Evolutionary conservation across 1,140 invertebrate genomes (phyloP).

Genomic region (Euwallacea similis): DNA sequence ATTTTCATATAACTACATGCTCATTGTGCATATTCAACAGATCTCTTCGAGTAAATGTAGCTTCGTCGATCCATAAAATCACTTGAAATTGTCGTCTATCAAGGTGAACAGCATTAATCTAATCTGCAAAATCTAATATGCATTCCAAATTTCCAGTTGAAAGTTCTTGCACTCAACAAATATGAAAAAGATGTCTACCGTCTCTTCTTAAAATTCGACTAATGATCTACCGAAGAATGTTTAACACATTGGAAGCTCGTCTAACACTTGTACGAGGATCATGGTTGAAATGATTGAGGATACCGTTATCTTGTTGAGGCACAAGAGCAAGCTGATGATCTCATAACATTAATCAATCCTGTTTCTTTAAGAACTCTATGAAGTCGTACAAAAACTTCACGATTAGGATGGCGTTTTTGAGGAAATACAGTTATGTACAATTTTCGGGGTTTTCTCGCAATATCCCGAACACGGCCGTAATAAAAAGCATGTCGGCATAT

Average conservation of each 20-base stretch:
- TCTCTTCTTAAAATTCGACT: background rate
- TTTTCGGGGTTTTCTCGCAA: too few relatives aligned
- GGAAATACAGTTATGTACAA: too few relatives aligned
- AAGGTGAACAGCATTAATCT: background rate
- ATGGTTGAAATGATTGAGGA: conserved; percentile 4
- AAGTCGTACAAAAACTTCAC: too few relatives aligned
- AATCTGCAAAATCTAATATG: background rate
- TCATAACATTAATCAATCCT: conserved; percentile 9
- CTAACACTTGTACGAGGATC: conserved; percentile 5
- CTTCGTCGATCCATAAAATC: background rate
- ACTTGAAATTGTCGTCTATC: background rate
- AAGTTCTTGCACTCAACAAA: background rate
- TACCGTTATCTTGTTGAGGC: conserved; percentile 1
- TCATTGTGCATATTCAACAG: background rate
- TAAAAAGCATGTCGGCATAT: too few relatives aligned
- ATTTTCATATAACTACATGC: conserved; percentile 7
- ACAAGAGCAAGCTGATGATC: conserved; percentile 4
- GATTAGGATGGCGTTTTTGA: too few relatives aligned
- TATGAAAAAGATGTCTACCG: background rate
- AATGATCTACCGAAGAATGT: conserved; percentile 1
- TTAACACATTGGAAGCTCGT: conserved; percentile 4
- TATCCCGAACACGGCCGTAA: too few relatives aligned
- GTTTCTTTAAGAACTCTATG: background rate
- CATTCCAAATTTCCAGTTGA: background rate
- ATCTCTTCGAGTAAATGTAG: background rate